These are phyloP conservation scores for Morelia viridis DNA, from an alignment of 2,797 vertebrate species.

Conservation along the genomic window DNA sequence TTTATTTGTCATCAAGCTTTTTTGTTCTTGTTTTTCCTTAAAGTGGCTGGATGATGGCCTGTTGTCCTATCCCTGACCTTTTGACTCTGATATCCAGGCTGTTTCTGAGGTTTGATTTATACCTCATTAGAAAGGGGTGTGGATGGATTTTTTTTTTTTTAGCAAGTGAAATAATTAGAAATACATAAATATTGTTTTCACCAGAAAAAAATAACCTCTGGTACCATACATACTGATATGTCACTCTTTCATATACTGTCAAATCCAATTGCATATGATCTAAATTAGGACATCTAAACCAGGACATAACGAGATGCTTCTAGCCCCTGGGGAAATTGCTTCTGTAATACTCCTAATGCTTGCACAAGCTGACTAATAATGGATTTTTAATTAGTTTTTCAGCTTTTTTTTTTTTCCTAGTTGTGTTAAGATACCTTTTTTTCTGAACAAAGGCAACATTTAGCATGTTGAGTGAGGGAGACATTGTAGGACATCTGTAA, in stretches of 20 bases:
- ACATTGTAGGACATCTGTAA: neutral
- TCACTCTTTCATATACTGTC: neutral
- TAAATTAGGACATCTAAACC: neutral
- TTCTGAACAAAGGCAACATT: constrained; percentile 14
- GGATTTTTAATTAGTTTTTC: neutral
- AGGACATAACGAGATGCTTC: neutral
- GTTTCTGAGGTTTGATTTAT: neutral
- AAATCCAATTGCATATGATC: neutral
- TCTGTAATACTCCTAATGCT: neutral
- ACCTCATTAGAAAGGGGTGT: neutral
- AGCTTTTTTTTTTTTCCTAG: neutral
- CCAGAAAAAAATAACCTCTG: neutral
- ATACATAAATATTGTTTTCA: neutral
- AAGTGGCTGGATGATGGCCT: neutral
- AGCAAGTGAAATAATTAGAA: neutral
- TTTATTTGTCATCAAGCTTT: neutral
- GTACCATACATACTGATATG: too few relatives aligned
- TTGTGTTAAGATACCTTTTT: neutral
- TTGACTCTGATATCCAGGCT: neutral
- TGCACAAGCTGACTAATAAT: neutral
- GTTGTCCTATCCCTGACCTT: neutral
- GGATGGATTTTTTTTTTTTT: neutral
- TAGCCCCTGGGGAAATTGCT: neutral
- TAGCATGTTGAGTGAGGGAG: neutral
- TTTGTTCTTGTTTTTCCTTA: neutral